phyloP scores from a whole-genome alignment of 2,113 vertebrate species.

The Tiliqua scincoides region DNA sequence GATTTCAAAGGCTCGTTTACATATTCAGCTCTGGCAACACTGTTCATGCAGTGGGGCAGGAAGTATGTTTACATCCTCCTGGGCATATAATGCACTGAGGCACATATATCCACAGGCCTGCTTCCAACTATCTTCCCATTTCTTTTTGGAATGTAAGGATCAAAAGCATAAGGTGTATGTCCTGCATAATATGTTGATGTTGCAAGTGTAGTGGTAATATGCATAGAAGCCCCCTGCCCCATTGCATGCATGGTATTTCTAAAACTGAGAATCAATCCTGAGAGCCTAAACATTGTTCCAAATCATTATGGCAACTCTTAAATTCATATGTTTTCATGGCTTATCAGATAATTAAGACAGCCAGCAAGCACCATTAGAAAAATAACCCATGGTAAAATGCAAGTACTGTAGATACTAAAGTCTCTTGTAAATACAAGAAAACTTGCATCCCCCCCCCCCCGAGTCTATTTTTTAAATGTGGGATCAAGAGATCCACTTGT shows the following conservation, averaged over 20 bases:
- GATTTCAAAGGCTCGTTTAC: background rate
- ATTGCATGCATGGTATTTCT: background rate
- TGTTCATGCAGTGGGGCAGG: too few relatives aligned
- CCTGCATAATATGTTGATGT: background rate
- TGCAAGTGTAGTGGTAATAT: background rate
- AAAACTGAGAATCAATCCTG: background rate
- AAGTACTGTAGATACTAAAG: conserved; percentile 4
- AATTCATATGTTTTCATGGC: conserved; percentile 2
- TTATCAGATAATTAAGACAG: conserved; percentile 46
- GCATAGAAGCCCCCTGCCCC: background rate
- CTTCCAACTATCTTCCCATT: background rate
- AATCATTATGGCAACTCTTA: conserved; percentile 45
- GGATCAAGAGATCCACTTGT: conserved; percentile 32
- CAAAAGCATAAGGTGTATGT: background rate
- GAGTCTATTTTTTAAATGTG: conserved; percentile 26
- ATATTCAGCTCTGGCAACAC: background rate
- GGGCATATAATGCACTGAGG: background rate
- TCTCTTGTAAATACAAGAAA: conserved; percentile 33
- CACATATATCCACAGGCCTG: background rate
- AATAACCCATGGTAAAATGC: conserved; percentile 32
- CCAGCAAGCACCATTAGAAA: conserved; percentile 46
- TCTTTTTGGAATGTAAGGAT: background rate
- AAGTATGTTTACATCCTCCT: background rate
- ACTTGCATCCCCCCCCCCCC: conserved; percentile 35
- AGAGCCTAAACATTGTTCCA: background rate